Evolutionary conservation across 2,888 invertebrate genomes (phyloP), one percentile per base, ranked within the genome.

Genomic region (Drosophila mulleri): DNA sequence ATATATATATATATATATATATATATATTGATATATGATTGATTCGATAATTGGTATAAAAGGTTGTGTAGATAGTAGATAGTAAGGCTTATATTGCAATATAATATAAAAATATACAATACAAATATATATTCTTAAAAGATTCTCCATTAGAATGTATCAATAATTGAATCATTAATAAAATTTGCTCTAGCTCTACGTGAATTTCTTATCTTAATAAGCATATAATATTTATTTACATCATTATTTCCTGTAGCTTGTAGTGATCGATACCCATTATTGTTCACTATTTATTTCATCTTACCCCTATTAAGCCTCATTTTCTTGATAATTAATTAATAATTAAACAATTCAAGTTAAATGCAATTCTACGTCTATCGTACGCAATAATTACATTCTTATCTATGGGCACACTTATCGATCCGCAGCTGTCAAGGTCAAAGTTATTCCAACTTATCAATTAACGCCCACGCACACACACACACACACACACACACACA

Each of bases 401-500:
- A 67, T 72, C 61, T 72, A 64, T 50, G 61, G 11, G 23, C 35
- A 23, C 44, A 20, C 54, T 67, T 76, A 64, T 68, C 67, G 72
- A 75, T 61, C 56, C 47, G 11, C 41, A 35, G 45, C 53, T 44
- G 78, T 59, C 78, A 77, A 74, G 76, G 78, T 76, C 74, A 76
- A 59, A 47, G 26, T 62, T 59, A 67, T 62, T 39, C n/a, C 45
- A 23, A 45, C 45, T 64, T 56, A 73, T 65, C 73, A 64, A 65
- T 62, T 58, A 32, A 47, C 59, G 48, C 58, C 47, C 29, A 41
- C 54, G 18, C 18, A 18, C 56, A 18, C 41, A 18, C 29, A 18
- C 42, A 14, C 14, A 26, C n/a, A 29, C 8, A 41, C 42, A 5
- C 56, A 42, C 29, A 8, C 29, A 29, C 29, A 8, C 26, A 29